Conservation (phyloP, 1,140 invertebrate species). For the Tetragonula clypearis region DNA sequence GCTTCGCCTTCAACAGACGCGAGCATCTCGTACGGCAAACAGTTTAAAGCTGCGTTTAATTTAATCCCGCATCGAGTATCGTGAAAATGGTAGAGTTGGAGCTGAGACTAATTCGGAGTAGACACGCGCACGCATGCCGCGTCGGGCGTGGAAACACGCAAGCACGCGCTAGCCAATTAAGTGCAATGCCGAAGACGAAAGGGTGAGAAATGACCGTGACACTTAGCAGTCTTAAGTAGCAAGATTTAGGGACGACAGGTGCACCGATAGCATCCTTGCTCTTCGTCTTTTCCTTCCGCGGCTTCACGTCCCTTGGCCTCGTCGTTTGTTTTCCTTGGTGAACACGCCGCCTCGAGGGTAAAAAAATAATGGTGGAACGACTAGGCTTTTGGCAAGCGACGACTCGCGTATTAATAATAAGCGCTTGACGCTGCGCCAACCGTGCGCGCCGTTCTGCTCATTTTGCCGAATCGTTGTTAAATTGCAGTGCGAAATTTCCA, state of each 20-base stretch:
- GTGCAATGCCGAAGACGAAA: constrained; percentile 69
- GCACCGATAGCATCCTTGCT: constrained; percentile 55
- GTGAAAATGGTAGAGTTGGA: not conserved
- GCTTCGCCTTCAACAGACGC: too few species aligned
- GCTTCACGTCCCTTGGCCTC: not conserved
- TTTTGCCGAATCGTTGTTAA: not conserved
- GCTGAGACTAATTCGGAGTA: constrained; percentile 45
- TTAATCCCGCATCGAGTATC: constrained; percentile 13
- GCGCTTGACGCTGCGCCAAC: constrained; percentile 70
- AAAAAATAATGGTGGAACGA: constrained; percentile 67
- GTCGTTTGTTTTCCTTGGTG: constrained; percentile 34
- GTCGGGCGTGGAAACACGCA: constrained; percentile 71
- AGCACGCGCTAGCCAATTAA: constrained; percentile 78
- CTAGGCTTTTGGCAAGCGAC: constrained; percentile 70
- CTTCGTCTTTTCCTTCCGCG: not conserved
- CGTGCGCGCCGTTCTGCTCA: constrained; percentile 2
- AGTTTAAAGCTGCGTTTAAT: not conserved
- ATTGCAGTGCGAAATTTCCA: not conserved
- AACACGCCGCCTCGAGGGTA: constrained; percentile 8
- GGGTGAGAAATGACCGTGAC: constrained; percentile 71
- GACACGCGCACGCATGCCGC: constrained; percentile 57
- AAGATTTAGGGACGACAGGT: constrained; percentile 81
- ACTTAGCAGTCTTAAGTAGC: constrained; percentile 75
- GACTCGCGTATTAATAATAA: constrained; percentile 74
- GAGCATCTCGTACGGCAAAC: not conserved